phyloP scores from a whole-genome alignment of 2,888 invertebrate species.

The Ptychoptera contaminata region DNA sequence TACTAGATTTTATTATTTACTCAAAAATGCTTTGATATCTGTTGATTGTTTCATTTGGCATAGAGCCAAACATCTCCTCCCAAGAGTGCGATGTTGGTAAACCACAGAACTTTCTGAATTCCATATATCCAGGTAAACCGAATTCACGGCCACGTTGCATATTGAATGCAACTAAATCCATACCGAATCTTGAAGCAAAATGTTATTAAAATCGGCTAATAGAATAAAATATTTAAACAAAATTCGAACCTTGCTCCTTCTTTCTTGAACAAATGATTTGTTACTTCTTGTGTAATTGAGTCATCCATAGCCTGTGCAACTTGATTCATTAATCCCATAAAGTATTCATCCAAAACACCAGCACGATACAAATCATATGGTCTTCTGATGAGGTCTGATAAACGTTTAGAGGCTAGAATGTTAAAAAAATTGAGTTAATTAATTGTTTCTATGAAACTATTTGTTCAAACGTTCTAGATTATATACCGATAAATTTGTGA shows the following conservation, averaged over 20 bases:
- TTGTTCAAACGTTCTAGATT: conserved; percentile 34
- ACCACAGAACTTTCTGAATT: conserved; percentile 82
- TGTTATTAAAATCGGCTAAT: neutral
- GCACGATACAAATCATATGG: conserved; percentile 83
- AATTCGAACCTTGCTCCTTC: conserved; percentile 35
- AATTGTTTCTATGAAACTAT: neutral
- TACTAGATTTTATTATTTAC: conserved; percentile 29
- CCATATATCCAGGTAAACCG: conserved; percentile 84
- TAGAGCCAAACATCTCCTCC: conserved; percentile 68
- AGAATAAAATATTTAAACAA: conserved; percentile 7
- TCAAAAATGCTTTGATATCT: conserved; percentile 73
- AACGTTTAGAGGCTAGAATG: conserved; percentile 55
- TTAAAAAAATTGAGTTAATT: conserved; percentile 22
- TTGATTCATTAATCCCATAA: conserved; percentile 87
- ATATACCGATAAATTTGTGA: conserved; percentile 61
- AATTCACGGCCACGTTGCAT: conserved; percentile 88
- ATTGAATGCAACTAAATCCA: conserved; percentile 84
- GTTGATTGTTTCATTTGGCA: conserved; percentile 75
- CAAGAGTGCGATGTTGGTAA: conserved; percentile 57
- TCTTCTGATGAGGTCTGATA: conserved; percentile 75
- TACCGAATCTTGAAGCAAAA: conserved; percentile 44
- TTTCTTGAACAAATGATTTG: conserved; percentile 83
- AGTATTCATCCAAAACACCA: conserved; percentile 79
- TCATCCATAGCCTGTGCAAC: conserved; percentile 92
- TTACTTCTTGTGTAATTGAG: conserved; percentile 79